Evolutionary conservation across 2,797 vertebrate genomes (phyloP).

Genomic region (Netta rufina): DNA sequence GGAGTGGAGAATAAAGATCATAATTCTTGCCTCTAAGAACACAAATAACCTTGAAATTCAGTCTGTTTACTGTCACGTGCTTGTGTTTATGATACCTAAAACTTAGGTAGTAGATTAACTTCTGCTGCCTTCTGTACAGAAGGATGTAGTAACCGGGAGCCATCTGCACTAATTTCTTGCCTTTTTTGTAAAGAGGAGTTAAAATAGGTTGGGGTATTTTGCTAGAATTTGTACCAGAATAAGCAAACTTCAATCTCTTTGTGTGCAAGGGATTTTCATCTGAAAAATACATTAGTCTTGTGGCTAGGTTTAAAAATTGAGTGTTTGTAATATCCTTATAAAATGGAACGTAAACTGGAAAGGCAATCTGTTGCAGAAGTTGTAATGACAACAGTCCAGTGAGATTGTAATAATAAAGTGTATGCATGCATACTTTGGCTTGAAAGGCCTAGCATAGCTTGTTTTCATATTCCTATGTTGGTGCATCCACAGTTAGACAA

Average conservation of each 20-base stretch:
- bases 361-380: neutral
- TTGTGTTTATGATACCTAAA: neutral
- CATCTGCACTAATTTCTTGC: neutral
- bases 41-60: neutral
- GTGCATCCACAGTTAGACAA: neutral
- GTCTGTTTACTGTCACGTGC: neutral
- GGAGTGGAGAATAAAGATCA: neutral
- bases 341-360: neutral
- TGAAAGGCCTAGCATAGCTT: neutral
- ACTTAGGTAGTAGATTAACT: neutral
- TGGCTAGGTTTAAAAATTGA: neutral
- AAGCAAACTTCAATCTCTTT: neutral
- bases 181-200: neutral
- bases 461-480: neutral
- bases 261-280: neutral
- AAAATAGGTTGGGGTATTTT: neutral
- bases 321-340: neutral
- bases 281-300: neutral
- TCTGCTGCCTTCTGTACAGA: neutral
- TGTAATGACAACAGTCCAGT: neutral
- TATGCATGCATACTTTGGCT: neutral
- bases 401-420: neutral
- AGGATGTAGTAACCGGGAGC: neutral
- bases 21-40: neutral
- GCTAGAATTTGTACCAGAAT: neutral